A percentile compares a stretch with the other conserved stretches of the same genome.
phyloP scores from a whole-genome alignment of 2,113 vertebrate species.

The Atlantisia rogersi region DNA sequence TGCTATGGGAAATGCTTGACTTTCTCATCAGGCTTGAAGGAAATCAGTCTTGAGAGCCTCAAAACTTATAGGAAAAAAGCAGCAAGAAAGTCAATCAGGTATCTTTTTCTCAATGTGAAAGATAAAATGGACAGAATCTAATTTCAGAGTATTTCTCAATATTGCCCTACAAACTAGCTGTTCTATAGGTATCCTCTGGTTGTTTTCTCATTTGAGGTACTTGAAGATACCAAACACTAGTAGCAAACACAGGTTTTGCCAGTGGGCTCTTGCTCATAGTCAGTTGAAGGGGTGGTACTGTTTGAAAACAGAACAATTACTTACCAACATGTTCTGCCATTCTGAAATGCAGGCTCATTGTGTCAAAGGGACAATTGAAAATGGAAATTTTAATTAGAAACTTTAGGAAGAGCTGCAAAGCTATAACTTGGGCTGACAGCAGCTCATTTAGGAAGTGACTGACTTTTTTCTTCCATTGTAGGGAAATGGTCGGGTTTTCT shows the following conservation, averaged over 20 bases:
- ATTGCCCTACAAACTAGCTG: neutral
- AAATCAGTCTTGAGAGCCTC: neutral
- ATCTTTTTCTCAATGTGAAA: neutral
- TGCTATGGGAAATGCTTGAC: neutral
- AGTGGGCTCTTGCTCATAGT: neutral
- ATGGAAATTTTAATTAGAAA: neutral
- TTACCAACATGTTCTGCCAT: neutral
- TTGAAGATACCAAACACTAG: neutral
- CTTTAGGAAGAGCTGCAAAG: neutral
- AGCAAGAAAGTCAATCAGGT: neutral
- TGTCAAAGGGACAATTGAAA: fast-evolving
- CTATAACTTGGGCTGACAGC: neutral
- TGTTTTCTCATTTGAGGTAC: neutral
- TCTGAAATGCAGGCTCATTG: neutral
- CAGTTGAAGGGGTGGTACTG: neutral
- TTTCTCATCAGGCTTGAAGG: neutral
- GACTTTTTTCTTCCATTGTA: neutral
- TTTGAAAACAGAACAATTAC: neutral
- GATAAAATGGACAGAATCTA: neutral
- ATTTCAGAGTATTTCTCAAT: neutral
- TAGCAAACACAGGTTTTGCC: neutral
- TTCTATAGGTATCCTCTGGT: neutral
- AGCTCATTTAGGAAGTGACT: neutral
- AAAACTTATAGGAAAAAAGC: neutral
- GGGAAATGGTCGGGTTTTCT: neutral